Conservation (phyloP, 2,113 vertebrate genomes). For the Condylura cristata region DNA sequence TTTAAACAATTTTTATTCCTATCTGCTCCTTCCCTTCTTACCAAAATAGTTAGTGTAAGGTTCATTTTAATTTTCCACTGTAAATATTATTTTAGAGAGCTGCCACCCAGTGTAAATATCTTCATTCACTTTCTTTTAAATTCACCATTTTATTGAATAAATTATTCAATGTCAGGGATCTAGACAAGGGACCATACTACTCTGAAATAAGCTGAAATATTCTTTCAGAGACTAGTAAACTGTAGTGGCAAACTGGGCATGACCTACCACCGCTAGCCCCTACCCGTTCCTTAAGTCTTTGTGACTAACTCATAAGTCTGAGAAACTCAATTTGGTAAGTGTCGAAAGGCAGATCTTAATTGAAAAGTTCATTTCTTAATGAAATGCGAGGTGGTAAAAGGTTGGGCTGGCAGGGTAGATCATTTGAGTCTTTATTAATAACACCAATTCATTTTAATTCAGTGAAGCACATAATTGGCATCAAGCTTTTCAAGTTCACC, state of each 20-base stretch:
- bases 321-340: conserved; percentile 83
- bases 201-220: conserved; percentile 69
- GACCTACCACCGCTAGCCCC: not conserved
- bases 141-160: conserved; percentile 71
- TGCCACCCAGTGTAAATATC: conserved; percentile 68
- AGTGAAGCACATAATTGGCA: conserved; percentile 88
- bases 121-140: conserved; percentile 77
- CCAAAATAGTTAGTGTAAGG: conserved; percentile 66
- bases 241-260: conserved; percentile 66
- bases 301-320: conserved; percentile 68
- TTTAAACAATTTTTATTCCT: conserved; percentile 70
- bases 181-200: conserved; percentile 64
- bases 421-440: conserved; percentile 87
- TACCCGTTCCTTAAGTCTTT: conserved; percentile 58
- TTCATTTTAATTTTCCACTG: conserved; percentile 73
- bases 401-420: conserved; percentile 83
- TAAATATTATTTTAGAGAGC: conserved; percentile 75
- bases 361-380: conserved; percentile 86
- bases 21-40: conserved; percentile 62
- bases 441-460: conserved; percentile 88
- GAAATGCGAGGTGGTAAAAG: conserved; percentile 83
- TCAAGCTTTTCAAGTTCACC: conserved; percentile 85
- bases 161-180: conserved; percentile 78
- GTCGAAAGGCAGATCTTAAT: conserved; percentile 82
- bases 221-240: conserved; percentile 64